Conservation (phyloP, 37 sponge, comb jelly and placozoan genomes). For the Amphimedon queenslandica region DNA sequence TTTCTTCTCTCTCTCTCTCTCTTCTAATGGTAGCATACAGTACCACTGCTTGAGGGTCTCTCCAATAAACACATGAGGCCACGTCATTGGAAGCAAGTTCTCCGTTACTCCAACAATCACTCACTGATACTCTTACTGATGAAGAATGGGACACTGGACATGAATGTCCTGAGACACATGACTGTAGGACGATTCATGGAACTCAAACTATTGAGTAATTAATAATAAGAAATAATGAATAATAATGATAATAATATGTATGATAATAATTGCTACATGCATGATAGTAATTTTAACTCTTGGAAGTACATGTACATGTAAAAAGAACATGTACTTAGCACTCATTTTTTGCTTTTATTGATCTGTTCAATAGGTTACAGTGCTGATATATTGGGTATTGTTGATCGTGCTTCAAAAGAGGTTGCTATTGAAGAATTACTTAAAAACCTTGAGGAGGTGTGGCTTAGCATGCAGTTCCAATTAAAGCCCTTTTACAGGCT, state of each 20-base stretch:
- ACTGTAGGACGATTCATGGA: slow-evolving; percentile 44
- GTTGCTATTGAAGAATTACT: slow-evolving; percentile 80
- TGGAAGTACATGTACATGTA: no score
- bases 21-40: not conserved
- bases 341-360: not conserved
- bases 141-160: slow-evolving; percentile 35
- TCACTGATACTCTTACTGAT: slow-evolving; percentile 1
- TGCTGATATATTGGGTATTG: slow-evolving; percentile 47
- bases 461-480: slow-evolving; percentile 82
- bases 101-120: slow-evolving; percentile 22
- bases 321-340: no score
- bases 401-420: slow-evolving; percentile 79
- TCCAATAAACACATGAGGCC: slow-evolving; percentile 70
- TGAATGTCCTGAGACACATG: slow-evolving; percentile 28
- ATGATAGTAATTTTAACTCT: no score
- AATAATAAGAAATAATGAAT: not conserved
- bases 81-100: slow-evolving; percentile 95
- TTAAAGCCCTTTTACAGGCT: slow-evolving; percentile 31
- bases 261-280: not conserved
- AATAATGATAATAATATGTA: no score
- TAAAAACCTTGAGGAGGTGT: slow-evolving; percentile 92
- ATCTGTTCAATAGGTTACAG: slow-evolving; percentile 29
- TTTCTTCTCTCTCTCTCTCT: not conserved
- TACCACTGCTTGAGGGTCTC: slow-evolving; percentile 55
- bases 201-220: slow-evolving; percentile 45